Percentiles rank a stretch among this genome's conserved stretches.
These are phyloP conservation scores for Mormoops blainvillei DNA, from an alignment of 2,113 vertebrate species.

Conservation along the genomic window DNA sequence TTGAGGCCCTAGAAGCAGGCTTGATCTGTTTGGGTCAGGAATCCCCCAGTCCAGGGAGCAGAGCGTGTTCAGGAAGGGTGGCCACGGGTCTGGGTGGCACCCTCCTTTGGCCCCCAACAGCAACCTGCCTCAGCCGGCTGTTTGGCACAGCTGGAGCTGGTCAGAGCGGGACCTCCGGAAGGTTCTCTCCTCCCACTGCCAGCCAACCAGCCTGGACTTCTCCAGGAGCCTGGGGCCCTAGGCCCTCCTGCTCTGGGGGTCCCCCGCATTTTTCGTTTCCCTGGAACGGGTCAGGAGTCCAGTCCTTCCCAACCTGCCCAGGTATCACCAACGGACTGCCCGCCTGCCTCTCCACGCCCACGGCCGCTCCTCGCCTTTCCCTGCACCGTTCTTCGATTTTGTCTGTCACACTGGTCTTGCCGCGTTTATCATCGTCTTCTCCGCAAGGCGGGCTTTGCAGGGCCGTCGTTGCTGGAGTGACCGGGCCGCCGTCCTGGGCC, in stretches of 20 bases:
- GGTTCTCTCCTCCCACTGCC: too few relatives aligned
- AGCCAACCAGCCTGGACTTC: not conserved
- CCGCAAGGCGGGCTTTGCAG: not conserved
- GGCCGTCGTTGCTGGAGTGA: not conserved
- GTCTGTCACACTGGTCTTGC: too few relatives aligned
- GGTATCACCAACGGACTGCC: not conserved
- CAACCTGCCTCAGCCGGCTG: accelerated
- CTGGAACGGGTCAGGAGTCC: not conserved
- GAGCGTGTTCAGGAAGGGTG: not conserved
- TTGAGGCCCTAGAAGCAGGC: not conserved
- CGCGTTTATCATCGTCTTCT: not conserved
- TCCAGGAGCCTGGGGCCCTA: too few relatives aligned
- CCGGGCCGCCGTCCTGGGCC: accelerated
- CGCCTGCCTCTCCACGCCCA: not conserved
- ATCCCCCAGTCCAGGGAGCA: not conserved
- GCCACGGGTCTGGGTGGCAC: too few relatives aligned
- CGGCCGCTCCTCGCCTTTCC: not conserved
- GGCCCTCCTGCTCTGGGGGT: too few relatives aligned
- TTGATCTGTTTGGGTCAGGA: not conserved
- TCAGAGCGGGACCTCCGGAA: not conserved
- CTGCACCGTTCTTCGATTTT: not conserved
- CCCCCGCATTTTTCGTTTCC: not conserved
- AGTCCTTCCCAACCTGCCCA: too few relatives aligned
- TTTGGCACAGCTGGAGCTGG: not conserved
- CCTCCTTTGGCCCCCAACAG: not conserved